phyloP scores from a whole-genome alignment of 2,113 vertebrate genomes.

The Cricetomys ansorgei region DNA sequence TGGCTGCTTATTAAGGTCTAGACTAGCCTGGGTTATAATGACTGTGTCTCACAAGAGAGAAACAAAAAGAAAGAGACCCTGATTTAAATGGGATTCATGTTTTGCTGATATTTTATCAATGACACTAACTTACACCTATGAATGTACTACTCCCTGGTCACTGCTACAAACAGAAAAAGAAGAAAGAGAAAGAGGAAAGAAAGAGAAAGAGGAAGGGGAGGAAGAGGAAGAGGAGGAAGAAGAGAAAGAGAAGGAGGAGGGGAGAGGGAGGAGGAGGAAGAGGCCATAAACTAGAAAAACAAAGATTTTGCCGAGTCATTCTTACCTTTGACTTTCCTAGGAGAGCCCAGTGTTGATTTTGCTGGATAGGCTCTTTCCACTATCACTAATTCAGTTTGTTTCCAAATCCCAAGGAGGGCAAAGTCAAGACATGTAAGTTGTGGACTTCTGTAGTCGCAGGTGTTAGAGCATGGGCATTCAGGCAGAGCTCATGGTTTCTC shows the following conservation, averaged over 20 bases:
- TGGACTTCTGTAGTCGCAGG: background rate
- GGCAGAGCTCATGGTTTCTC: background rate
- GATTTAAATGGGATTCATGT: background rate
- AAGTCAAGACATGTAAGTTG: background rate
- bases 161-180: background rate
- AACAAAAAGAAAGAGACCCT: too few relatives aligned
- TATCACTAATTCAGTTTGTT: background rate
- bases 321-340: constrained; percentile 46
- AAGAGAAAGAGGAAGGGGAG: background rate
- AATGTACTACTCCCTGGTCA: background rate
- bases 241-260: background rate
- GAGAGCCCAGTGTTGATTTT: background rate
- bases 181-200: too few relatives aligned
- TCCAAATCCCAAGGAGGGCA: background rate
- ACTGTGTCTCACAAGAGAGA: background rate
- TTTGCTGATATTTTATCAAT: background rate
- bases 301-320: constrained; percentile 57
- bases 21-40: too few relatives aligned
- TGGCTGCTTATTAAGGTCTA: background rate
- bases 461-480: background rate
- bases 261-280: background rate
- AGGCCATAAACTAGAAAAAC: background rate
- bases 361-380: background rate
- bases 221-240: background rate
- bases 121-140: background rate